Percentiles rank a stretch among this genome's conserved stretches.
Conservation (phyloP, 2,888 invertebrate genomes). For the Acrobasis suavella region DNA sequence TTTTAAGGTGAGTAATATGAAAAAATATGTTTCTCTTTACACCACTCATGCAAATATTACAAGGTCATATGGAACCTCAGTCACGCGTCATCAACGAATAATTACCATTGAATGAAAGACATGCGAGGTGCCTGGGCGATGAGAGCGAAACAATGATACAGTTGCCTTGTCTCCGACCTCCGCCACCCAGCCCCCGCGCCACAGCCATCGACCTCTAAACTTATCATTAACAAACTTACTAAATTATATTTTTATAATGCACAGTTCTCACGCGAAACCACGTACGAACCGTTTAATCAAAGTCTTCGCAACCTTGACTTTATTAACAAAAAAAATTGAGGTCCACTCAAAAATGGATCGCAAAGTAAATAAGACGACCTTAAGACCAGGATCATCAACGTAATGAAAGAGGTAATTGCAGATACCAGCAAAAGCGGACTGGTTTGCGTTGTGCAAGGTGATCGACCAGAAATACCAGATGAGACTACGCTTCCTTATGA, state of each 20-base stretch:
- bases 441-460: slow-evolving; percentile 61
- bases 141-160: slow-evolving; percentile 55
- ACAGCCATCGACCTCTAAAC: slow-evolving; percentile 58
- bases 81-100: slow-evolving; percentile 58
- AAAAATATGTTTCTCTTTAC: not conserved
- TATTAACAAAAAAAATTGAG: slow-evolving; percentile 34
- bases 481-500: slow-evolving; percentile 46
- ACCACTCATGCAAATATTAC: slow-evolving; percentile 32
- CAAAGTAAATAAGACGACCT: slow-evolving; percentile 39
- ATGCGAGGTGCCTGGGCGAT: slow-evolving; percentile 38
- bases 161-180: slow-evolving; percentile 70
- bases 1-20: too few species aligned
- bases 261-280: slow-evolving; percentile 66
- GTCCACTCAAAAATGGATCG: slow-evolving; percentile 20
- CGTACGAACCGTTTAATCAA: slow-evolving; percentile 47
- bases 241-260: slow-evolving; percentile 58
- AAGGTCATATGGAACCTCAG: slow-evolving; percentile 47
- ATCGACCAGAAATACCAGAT: slow-evolving; percentile 40
- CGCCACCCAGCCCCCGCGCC: slow-evolving; percentile 44
- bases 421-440: slow-evolving; percentile 45
- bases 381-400: slow-evolving; percentile 50
- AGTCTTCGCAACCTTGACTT: slow-evolving; percentile 50
- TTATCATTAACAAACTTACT: slow-evolving; percentile 60
- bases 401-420: slow-evolving; percentile 44
- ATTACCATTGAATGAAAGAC: slow-evolving; percentile 57